Conservation (phyloP, 2,113 vertebrate genomes). For the Parotia lawesii region DNA sequence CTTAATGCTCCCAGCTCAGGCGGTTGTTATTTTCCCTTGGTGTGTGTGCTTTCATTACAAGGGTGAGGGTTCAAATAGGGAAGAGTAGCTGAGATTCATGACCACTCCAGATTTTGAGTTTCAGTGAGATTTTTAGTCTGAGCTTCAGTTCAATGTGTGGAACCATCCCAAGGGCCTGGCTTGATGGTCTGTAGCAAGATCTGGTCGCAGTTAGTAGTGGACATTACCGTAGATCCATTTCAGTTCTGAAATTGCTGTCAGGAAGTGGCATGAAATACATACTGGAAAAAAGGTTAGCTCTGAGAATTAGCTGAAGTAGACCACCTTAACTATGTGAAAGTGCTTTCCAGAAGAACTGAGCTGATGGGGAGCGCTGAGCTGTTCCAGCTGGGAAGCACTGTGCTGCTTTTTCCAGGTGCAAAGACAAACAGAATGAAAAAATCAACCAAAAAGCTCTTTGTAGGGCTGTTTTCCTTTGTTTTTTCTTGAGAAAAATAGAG, state of each 20-base stretch:
- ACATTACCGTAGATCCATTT: slow-evolving; percentile 48
- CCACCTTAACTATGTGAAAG: slow-evolving; percentile 43
- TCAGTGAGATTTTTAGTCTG: slow-evolving; percentile 57
- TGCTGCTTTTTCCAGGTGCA: slow-evolving; percentile 48
- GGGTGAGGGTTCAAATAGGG: slow-evolving; percentile 66
- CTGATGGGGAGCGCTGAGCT: slow-evolving; percentile 47
- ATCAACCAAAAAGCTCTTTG: slow-evolving; percentile 6
- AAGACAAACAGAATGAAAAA: neutral
- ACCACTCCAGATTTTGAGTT: slow-evolving; percentile 56
- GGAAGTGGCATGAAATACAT: slow-evolving; percentile 63
- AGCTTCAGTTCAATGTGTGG: slow-evolving; percentile 55
- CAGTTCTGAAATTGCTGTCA: slow-evolving; percentile 64
- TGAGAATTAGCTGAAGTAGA: slow-evolving; percentile 48
- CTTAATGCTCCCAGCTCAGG: slow-evolving; percentile 44
- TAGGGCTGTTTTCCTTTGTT: slow-evolving; percentile 41
- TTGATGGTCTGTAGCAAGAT: slow-evolving; percentile 53
- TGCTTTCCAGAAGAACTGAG: slow-evolving; percentile 48
- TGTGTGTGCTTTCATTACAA: slow-evolving; percentile 63
- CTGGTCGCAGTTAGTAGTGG: slow-evolving; percentile 61
- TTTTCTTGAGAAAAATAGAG: slow-evolving; percentile 32
- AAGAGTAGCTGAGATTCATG: slow-evolving; percentile 52
- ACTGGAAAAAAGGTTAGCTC: slow-evolving; percentile 55
- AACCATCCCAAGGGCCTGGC: slow-evolving; percentile 54
- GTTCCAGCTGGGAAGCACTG: slow-evolving; percentile 41
- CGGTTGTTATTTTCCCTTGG: slow-evolving; percentile 29